Conservation (phyloP, 2,888 invertebrate genomes). For the Temnothorax rugatulus region DNA sequence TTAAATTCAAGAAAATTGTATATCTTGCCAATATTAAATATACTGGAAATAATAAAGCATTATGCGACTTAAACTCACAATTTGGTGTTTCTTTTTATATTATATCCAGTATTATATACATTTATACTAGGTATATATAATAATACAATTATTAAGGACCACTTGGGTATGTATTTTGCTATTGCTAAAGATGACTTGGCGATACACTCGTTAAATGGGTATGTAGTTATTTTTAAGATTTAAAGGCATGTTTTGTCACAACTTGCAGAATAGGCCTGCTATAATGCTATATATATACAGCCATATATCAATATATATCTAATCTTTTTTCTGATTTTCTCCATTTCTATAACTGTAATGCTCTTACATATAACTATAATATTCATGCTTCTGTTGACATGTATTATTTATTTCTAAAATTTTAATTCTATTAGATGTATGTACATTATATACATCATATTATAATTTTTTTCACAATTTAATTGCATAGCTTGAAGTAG, state of each 20-base stretch:
- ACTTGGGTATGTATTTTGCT: conserved; percentile 33
- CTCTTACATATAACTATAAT: not conserved
- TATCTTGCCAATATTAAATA: conserved; percentile 83
- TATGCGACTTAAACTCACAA: conserved; percentile 77
- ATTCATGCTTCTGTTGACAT: not conserved
- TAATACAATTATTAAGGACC: conserved; percentile 25
- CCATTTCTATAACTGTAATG: not conserved
- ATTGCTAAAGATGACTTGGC: conserved; percentile 60
- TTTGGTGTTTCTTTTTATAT: conserved; percentile 69
- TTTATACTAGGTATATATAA: conserved; percentile 13
- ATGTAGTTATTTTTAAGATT: conserved; percentile 78
- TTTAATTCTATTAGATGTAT: not conserved
- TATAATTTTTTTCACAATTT: conserved; percentile 64
- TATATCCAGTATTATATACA: conserved; percentile 34
- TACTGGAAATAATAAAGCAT: conserved; percentile 81
- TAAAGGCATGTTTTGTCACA: conserved; percentile 54
- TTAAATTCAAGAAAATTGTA: conserved; percentile 79
- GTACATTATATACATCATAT: conserved; percentile 7
- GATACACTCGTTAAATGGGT: conserved; percentile 76
- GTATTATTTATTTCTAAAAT: not conserved
- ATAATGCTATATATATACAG: conserved; percentile 53
- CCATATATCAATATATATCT: conserved; percentile 7
- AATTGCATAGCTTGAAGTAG: conserved; percentile 94
- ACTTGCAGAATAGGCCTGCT: conserved; percentile 85
- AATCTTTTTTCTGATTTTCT: not conserved